A percentile compares a stretch with the other conserved stretches of the same genome.
Evolutionary conservation across 2,113 vertebrate genomes (phyloP).

Genomic region (Cryptomyrus ogoouensis): DNA sequence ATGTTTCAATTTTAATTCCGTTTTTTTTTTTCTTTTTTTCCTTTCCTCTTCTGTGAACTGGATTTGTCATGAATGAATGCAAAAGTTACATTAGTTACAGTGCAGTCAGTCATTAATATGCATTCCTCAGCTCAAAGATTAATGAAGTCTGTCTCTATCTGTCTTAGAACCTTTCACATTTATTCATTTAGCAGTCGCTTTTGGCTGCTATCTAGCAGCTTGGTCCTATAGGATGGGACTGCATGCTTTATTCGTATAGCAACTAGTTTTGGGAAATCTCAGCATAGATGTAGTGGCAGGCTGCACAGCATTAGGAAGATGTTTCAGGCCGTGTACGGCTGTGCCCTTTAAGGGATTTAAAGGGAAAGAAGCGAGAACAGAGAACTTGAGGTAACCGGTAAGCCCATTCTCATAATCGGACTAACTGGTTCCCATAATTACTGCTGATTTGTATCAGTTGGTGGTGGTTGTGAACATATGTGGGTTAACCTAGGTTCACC

Average conservation of each 20-base stretch:
- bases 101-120: background rate
- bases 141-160: background rate
- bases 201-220: background rate
- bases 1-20: background rate
- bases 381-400: background rate
- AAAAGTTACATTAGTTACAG: background rate
- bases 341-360: background rate
- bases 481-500: background rate
- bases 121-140: background rate
- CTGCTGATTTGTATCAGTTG: background rate
- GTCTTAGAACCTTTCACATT: background rate
- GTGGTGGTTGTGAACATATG: background rate
- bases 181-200: background rate
- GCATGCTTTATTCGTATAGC: background rate
- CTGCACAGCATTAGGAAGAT: background rate
- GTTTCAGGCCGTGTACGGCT: background rate
- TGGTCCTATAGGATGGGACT: background rate
- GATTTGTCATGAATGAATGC: background rate
- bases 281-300: background rate
- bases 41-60: background rate
- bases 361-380: background rate
- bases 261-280: background rate
- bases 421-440: background rate
- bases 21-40: background rate
- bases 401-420: background rate